Evolutionary conservation across 2,888 invertebrate genomes (phyloP).

Genomic region (Frankliniella fusca): DNA sequence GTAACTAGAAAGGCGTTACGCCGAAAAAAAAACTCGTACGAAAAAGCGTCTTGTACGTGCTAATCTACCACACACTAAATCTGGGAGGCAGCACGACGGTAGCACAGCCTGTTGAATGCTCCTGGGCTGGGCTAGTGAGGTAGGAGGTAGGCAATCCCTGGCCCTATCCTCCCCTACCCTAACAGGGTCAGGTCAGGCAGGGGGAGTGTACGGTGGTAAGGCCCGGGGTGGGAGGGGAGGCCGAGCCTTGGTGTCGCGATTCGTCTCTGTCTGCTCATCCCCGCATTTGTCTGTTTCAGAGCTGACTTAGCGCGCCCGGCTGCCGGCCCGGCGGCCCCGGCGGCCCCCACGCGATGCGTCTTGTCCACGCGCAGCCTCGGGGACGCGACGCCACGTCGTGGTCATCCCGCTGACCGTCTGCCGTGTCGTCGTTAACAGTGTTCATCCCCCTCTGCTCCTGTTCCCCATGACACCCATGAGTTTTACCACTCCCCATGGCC

Average conservation of each 20-base stretch:
- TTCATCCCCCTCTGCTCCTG: not conserved
- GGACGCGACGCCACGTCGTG: not conserved
- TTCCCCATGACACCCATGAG: not conserved
- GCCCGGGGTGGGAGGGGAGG: not conserved
- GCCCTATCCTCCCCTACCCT: not conserved
- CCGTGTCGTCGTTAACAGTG: not conserved
- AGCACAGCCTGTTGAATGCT: not conserved
- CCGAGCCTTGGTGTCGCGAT: not conserved
- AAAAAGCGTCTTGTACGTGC: not conserved
- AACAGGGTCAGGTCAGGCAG: not conserved
- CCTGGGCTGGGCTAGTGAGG: not conserved
- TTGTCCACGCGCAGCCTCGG: not conserved
- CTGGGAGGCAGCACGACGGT: not conserved
- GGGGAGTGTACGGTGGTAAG: no score
- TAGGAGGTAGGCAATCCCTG: not conserved
- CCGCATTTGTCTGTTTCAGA: slow-evolving; percentile 20
- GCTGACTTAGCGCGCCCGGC: slow-evolving; percentile 9
- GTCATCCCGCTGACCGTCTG: not conserved
- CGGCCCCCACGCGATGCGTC: not conserved
- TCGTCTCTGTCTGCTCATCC: slow-evolving; percentile 10
- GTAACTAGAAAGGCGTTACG: no score
- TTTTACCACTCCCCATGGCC: not conserved
- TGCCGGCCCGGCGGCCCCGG: no score
- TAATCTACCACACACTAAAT: not conserved
- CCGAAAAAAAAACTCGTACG: not conserved